Conservation (phyloP, 2,113 vertebrate genomes). For the Romanogobio albipinnatus region DNA sequence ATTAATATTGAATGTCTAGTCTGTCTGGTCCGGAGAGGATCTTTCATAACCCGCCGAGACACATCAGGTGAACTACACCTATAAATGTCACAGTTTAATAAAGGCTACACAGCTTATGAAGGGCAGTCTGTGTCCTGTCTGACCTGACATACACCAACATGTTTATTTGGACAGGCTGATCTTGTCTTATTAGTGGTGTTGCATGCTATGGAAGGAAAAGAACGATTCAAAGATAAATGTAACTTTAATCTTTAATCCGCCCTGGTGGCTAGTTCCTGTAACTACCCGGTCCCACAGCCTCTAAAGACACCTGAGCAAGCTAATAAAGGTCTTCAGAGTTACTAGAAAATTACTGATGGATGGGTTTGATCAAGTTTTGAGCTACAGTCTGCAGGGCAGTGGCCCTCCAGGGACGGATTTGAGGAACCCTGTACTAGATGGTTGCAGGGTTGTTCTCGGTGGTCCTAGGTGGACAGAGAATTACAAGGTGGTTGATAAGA, state of each 20-base stretch:
- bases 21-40: constrained; percentile 44
- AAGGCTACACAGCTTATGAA: constrained; percentile 21
- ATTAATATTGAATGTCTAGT: constrained; percentile 45
- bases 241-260: too few relatives aligned
- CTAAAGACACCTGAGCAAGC: too few relatives aligned
- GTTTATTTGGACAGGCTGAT: background rate
- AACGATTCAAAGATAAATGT: too few relatives aligned
- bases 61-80: constrained; percentile 33
- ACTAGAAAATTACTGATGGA: background rate
- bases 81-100: constrained; percentile 54
- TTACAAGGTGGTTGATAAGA: background rate
- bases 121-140: constrained; percentile 12
- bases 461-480: background rate
- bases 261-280: too few relatives aligned
- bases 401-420: background rate
- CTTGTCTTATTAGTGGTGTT: background rate
- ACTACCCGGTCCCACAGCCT: too few relatives aligned
- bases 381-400: background rate
- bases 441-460: background rate
- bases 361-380: background rate
- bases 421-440: background rate
- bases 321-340: too few relatives aligned
- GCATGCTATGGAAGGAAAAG: too few relatives aligned
- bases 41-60: constrained; percentile 36
- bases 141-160: background rate